A percentile compares a stretch with the other conserved stretches of the same genome.
These are phyloP conservation scores for Epinotia brunnichana DNA, from an alignment of 2,888 invertebrate genomes.

Conservation along the genomic window DNA sequence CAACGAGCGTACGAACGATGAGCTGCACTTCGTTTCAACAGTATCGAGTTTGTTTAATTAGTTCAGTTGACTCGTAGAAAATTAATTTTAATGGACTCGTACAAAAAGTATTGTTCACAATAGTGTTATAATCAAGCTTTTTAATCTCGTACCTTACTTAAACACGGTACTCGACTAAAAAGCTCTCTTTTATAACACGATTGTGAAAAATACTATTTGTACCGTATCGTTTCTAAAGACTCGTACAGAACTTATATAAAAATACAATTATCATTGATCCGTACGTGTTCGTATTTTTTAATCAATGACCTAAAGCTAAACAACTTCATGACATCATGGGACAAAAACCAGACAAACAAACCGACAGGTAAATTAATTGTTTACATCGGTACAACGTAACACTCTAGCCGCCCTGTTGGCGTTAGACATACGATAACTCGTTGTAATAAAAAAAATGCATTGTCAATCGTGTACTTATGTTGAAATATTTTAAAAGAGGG, in stretches of 20 bases:
- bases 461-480: not conserved
- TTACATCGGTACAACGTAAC: not conserved
- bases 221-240: not conserved
- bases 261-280: not conserved
- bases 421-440: not conserved
- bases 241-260: not conserved
- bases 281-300: slow-evolving; percentile 17
- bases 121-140: too few species aligned
- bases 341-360: slow-evolving; percentile 20
- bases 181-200: too few species aligned
- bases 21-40: too few species aligned
- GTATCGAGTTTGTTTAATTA: too few species aligned
- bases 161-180: too few species aligned
- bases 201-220: too few species aligned
- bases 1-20: too few species aligned
- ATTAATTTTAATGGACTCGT: too few species aligned
- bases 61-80: too few species aligned
- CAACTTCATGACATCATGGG: slow-evolving; percentile 19
- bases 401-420: not conserved
- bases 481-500: not conserved
- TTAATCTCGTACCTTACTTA: too few species aligned
- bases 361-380: slow-evolving; percentile 29
- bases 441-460: slow-evolving; percentile 3
- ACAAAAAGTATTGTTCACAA: too few species aligned
- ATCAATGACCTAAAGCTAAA: slow-evolving; percentile 26